Conservation (phyloP, 1,140 invertebrate genomes). For the Calephelis virginiensis region DNA sequence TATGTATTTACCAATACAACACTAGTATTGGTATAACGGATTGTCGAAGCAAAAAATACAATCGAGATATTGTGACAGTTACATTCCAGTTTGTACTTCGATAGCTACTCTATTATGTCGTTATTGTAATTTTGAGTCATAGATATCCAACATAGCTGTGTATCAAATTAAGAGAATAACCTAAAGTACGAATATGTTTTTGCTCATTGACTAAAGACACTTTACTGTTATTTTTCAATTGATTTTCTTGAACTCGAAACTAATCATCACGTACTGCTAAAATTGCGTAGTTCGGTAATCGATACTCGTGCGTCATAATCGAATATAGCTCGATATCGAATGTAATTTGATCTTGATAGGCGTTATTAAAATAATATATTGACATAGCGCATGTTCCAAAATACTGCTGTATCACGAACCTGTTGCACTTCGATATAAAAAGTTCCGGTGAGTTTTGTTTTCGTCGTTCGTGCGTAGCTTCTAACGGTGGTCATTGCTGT, state of each 20-base stretch:
- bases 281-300: conserved; percentile 41
- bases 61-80: conserved; percentile 8
- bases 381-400: conserved; percentile 66
- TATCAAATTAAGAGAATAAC: conserved; percentile 29
- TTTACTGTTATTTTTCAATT: conserved; percentile 50
- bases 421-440: conserved; percentile 68
- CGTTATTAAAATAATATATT: conserved; percentile 54
- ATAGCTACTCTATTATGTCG: conserved; percentile 9
- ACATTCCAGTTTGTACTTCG: conserved; percentile 4
- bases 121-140: neutral
- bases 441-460: conserved; percentile 37
- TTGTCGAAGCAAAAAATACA: neutral
- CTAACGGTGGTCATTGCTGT: conserved; percentile 53
- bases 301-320: conserved; percentile 30
- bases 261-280: conserved; percentile 36
- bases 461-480: conserved; percentile 57
- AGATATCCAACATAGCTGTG: conserved; percentile 8
- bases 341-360: conserved; percentile 53
- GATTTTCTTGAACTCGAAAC: conserved; percentile 37
- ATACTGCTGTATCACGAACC: conserved; percentile 59
- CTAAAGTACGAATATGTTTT: conserved; percentile 39
- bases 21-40: conserved; percentile 4
- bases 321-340: conserved; percentile 34
- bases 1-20: neutral
- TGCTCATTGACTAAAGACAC: conserved; percentile 4